Evolutionary conservation across 1,140 invertebrate genomes (phyloP).

Genomic region (Vanessa atalanta): DNA sequence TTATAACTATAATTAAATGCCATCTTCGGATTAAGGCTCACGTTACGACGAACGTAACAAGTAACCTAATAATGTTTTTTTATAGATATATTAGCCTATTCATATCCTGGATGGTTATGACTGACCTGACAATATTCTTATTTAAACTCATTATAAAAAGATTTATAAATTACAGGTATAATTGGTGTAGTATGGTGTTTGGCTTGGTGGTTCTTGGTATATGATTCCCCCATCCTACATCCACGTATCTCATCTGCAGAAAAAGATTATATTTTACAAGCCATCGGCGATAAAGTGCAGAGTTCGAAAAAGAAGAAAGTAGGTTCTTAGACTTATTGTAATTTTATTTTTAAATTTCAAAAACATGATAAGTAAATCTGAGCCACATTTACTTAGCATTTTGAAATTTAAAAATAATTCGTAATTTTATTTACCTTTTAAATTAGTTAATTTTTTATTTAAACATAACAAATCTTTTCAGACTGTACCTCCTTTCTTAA

Average conservation of each 20-base stretch:
- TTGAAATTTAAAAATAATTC: too few species aligned
- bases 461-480: conserved; percentile 45
- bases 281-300: conserved; percentile 72
- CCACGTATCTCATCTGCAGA: conserved; percentile 89
- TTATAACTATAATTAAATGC: too few species aligned
- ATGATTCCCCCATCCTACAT: conserved; percentile 88
- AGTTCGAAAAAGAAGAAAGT: conserved; percentile 61
- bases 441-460: neutral
- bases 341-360: too few species aligned
- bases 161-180: conserved; percentile 62
- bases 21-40: neutral
- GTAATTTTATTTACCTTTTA: neutral
- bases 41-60: too few species aligned
- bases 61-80: neutral
- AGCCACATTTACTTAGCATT: too few species aligned
- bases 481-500: conserved; percentile 81
- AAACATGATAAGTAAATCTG: too few species aligned
- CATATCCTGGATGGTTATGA: conserved; percentile 3
- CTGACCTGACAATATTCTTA: neutral
- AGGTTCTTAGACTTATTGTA: neutral
- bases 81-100: neutral
- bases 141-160: neutral
- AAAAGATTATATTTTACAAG: conserved; percentile 86
- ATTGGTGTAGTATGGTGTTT: conserved; percentile 83
- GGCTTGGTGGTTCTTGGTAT: conserved; percentile 84